Conservation (phyloP, 2,888 invertebrate species). For the Cylloceria caligata region DNA sequence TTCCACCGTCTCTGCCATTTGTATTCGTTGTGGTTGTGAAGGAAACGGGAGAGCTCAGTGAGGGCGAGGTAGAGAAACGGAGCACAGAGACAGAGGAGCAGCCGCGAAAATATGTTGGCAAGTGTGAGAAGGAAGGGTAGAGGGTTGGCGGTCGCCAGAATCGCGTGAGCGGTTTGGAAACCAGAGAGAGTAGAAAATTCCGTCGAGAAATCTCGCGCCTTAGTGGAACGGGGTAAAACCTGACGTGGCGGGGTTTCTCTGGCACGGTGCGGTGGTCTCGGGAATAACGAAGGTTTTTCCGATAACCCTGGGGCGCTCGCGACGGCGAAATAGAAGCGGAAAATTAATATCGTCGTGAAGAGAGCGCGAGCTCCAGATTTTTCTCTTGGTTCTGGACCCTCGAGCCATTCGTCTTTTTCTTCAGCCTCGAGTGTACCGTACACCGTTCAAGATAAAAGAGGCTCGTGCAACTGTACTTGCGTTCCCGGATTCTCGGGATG, state of each 20-base stretch:
- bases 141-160: constrained; percentile 19
- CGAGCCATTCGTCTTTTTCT: constrained; percentile 41
- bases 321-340: constrained; percentile 64
- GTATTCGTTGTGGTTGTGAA: constrained; percentile 57
- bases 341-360: constrained; percentile 64
- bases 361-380: constrained; percentile 52
- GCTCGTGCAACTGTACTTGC: neutral
- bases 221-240: constrained; percentile 51
- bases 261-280: constrained; percentile 28
- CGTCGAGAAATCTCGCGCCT: constrained; percentile 52
- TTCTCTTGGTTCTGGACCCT: constrained; percentile 39
- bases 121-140: neutral
- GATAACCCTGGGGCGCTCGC: constrained; percentile 60
- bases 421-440: constrained; percentile 11
- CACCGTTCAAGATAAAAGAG: neutral
- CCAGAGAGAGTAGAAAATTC: constrained; percentile 51
- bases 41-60: constrained; percentile 8
- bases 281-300: constrained; percentile 59
- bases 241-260: constrained; percentile 43
- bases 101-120: constrained; percentile 8
- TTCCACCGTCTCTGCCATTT: constrained; percentile 54
- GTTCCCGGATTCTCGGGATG: constrained; percentile 35
- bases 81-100: constrained; percentile 1
- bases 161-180: constrained; percentile 13
- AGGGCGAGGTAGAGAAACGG: constrained; percentile 4